phyloP scores from a whole-genome alignment of 2,888 invertebrate species.

The Microctonus aethiopoides region DNA sequence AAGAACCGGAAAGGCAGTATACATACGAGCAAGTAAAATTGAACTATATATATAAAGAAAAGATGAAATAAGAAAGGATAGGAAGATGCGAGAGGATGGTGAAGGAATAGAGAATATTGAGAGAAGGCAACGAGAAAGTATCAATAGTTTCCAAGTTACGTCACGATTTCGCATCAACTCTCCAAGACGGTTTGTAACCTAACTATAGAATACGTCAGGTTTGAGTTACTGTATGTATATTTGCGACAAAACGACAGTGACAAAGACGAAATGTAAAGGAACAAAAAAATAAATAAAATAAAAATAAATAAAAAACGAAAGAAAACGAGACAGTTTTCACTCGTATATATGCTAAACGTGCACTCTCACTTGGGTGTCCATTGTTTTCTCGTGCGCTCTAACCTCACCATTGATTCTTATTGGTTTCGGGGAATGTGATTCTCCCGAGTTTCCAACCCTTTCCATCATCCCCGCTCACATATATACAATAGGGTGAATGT shows the following conservation, averaged over 20 bases:
- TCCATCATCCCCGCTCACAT: slow-evolving; percentile 18
- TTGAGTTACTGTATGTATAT: background rate
- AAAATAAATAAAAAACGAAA: background rate
- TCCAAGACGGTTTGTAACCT: slow-evolving; percentile 20
- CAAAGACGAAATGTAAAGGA: background rate
- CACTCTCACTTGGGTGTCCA: slow-evolving; percentile 48
- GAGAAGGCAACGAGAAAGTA: slow-evolving; percentile 26
- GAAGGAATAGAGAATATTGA: slow-evolving; percentile 2
- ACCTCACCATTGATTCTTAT: slow-evolving; percentile 57
- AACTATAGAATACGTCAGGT: background rate
- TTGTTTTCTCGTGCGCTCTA: slow-evolving; percentile 49
- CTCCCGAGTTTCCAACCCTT: slow-evolving; percentile 27
- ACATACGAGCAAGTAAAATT: slow-evolving; percentile 19
- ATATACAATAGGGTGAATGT: no score
- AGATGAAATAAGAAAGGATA: background rate
- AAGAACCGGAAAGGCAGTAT: slow-evolving; percentile 34
- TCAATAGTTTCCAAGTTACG: slow-evolving; percentile 33
- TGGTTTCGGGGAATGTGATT: slow-evolving; percentile 45
- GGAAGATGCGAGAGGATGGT: background rate
- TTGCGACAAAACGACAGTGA: background rate
- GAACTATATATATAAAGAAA: background rate
- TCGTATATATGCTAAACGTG: slow-evolving; percentile 63
- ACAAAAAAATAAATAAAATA: background rate
- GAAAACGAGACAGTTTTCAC: slow-evolving; percentile 52
- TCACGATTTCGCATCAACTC: slow-evolving; percentile 30